These are phyloP conservation scores for Alviniconcha marisindica DNA, from an alignment of 1,140 invertebrate genomes.

Conservation along the genomic window DNA sequence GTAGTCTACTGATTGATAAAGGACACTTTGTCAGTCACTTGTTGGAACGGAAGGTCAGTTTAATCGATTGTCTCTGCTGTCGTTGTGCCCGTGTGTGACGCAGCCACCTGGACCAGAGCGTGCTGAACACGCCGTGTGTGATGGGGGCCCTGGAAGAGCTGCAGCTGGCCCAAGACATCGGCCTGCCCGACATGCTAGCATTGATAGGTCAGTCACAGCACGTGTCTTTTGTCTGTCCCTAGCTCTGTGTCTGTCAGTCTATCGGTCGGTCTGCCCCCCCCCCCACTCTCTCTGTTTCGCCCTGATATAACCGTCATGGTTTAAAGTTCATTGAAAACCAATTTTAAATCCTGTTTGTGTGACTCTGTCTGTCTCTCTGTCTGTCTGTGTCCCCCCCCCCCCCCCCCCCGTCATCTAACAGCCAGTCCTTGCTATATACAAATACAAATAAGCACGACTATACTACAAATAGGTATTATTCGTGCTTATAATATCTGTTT, in stretches of 20 bases:
- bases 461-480: too few species aligned
- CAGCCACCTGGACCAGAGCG: background rate
- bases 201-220: constrained; percentile 10
- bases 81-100: too few species aligned
- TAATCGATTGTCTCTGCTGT: too few species aligned
- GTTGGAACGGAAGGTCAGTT: too few species aligned
- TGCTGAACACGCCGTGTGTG: constrained; percentile 26
- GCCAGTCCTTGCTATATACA: too few species aligned
- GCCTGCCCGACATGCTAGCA: constrained; percentile 3
- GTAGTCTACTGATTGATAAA: too few species aligned
- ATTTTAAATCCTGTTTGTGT: too few species aligned
- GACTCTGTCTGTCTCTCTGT: background rate
- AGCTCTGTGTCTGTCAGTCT: constrained; percentile 4
- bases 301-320: too few species aligned
- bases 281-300: background rate
- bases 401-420: background rate
- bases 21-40: too few species aligned
- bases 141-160: background rate
- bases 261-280: background rate
- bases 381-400: background rate
- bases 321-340: too few species aligned
- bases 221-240: background rate
- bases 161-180: background rate
- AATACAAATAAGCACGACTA: too few species aligned
- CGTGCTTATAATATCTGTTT: too few species aligned